Evolutionary conservation across 2,888 invertebrate genomes (phyloP).

Genomic region (Agonopterix arenella): DNA sequence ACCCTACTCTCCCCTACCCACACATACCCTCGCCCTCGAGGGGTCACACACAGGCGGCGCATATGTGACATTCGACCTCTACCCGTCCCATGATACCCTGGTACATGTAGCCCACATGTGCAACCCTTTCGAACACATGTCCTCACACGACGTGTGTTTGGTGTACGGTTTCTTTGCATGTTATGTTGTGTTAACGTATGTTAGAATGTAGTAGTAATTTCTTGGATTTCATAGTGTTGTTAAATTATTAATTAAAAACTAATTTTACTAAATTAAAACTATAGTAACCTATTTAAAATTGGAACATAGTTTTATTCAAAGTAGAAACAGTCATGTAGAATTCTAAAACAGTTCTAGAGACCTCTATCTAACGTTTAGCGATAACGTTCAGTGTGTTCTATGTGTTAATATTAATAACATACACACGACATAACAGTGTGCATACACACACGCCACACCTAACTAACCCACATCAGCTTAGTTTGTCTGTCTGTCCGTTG

Average conservation of each 20-base stretch:
- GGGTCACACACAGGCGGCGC: conserved; percentile 38
- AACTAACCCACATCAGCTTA: not conserved
- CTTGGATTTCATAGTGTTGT: too few relatives aligned
- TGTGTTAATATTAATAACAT: not conserved
- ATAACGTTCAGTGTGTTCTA: too few relatives aligned
- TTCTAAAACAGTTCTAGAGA: too few relatives aligned
- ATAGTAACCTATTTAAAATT: too few relatives aligned
- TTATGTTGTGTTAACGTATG: not conserved
- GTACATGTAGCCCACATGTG: conserved; percentile 73
- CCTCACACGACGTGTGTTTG: conserved; percentile 20
- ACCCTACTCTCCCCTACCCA: conserved; percentile 12
- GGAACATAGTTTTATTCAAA: too few relatives aligned
- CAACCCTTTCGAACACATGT: conserved; percentile 67
- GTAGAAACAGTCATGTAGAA: too few relatives aligned
- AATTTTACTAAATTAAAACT: too few relatives aligned
- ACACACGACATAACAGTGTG: not conserved
- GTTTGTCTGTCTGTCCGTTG: conserved; percentile 5
- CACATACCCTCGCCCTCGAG: conserved; percentile 18
- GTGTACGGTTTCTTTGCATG: not conserved
- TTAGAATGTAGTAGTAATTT: too few relatives aligned
- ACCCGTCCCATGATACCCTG: conserved; percentile 44
- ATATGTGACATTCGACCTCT: conserved; percentile 52
- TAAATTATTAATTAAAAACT: too few relatives aligned
- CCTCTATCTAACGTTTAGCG: too few relatives aligned
- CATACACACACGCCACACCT: conserved; percentile 1